These are phyloP conservation scores for Muntiacus muntjak DNA, from an alignment of 2,113 vertebrate species.

Conservation along the genomic window DNA sequence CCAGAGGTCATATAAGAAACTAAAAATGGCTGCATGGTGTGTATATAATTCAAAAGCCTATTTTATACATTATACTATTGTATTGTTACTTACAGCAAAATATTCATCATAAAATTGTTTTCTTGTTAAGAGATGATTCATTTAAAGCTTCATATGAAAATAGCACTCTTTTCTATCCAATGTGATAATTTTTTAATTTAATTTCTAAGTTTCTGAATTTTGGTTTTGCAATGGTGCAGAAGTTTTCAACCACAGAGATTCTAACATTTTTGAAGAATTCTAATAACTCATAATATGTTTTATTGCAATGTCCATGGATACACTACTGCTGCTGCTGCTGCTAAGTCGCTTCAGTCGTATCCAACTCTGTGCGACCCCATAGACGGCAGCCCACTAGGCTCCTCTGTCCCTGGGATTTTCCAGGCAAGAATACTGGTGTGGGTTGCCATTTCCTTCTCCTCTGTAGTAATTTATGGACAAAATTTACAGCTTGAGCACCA, in stretches of 20 bases:
- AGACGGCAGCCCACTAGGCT: no score
- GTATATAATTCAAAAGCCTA: background rate
- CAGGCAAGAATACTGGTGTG: no score
- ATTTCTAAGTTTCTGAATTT: background rate
- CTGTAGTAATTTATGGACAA: background rate
- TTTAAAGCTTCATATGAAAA: background rate
- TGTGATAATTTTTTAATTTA: background rate
- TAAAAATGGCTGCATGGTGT: background rate
- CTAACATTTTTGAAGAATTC: slow-evolving; percentile 12
- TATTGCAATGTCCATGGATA: background rate
- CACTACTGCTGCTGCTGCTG: background rate
- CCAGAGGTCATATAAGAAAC: background rate
- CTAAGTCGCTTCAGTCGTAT: no score
- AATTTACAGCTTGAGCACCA: background rate
- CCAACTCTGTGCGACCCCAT: no score
- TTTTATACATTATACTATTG: background rate
- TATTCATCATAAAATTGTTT: background rate
- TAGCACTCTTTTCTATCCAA: background rate
- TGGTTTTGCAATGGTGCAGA: background rate
- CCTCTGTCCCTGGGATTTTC: no score
- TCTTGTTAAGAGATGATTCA: background rate
- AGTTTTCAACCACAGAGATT: background rate
- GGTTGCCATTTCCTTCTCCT: background rate
- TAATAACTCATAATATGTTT: background rate
- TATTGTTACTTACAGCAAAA: background rate